Evolutionary conservation across 2,113 vertebrate species (phyloP), one percentile per base, ranked within the genome.

Genomic region (Caracal caracal): DNA sequence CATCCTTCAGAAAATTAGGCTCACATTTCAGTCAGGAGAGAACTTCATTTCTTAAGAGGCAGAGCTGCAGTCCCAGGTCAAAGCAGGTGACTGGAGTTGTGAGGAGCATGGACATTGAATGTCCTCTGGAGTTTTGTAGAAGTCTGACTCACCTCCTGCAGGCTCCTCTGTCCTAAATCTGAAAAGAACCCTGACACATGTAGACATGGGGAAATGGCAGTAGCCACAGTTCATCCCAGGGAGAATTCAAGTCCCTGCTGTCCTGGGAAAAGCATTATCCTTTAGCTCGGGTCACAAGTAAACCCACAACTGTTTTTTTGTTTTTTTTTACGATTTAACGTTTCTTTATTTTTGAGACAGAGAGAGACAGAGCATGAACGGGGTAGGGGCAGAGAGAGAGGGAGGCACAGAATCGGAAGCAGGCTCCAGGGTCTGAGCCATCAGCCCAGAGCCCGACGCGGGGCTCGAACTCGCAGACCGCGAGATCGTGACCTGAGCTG

Each of bases 41-140:
- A 79, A 43, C 26, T 37, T 76, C 73, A 68, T 26, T 51, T 90
- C 35, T 15, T 10, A 33, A 73, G 49, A 68, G 78, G 68, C 61
- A 56, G 75, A 56, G 76, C 35, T 84, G 15, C 0, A 9, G 20
- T 49, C 82, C 53, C 13, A 53, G 70, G 35, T 59, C 37, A 49
- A 8, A 28, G 16, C 10, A 22, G 28, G 51, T 2, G 8, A 24
- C 40, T 33, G 43, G 59, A 26, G 33, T 19, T 81, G 65, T 47
- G 43, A 47, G 4, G 68, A 30, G 56, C 26, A 6, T 63, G 22
- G 28, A 59, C 5, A 4, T 15, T 28, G 8, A 7, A 3, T 33
- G 0, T 17, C 35, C 33, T 63, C 71, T 1, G 0, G 3, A 1
- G 35, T 20, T 26, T 35, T 24, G 20, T 0, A 40, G 26, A 28